Base-by-base conservation (phyloP, 1,140 invertebrate genomes). In the Phortica variegata region DNA sequence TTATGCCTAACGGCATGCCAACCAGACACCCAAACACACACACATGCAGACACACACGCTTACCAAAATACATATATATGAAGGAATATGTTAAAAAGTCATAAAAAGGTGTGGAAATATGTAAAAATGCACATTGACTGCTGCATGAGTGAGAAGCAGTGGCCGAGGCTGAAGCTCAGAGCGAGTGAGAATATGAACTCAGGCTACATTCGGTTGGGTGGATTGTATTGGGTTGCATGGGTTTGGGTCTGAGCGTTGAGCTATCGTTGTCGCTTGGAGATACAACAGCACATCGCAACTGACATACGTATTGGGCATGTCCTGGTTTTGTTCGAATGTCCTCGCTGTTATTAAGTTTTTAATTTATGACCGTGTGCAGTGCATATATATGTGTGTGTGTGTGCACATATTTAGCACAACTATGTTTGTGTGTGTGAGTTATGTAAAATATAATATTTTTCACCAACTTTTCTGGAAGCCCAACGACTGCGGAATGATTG, bases 301-400 rank as follows among this genome's bases (percentile, higher is more conserved):
- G 54, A 56, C 63, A 57, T 60, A 34, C 32, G 32, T 34, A 68
- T 68, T 66, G 63, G 63, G 60, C 63, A 66, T 66, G 63, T 66
- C 63, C 63, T 60, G 63, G 60, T 60, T 58, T 43, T 46, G 47
- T 45, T 34, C 56, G 39, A 49, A 45, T 61, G 58, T 39, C 55
- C 34, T 51, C 52, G 32, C 50, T 49, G 65, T 70, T 70, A 70
- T 70, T 71, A 71, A 71, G 61, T 66, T 66, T 71, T 71, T 66
- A 71, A 71, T 71, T 71, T 71, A 71, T 71, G 61, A 39, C 54
- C 52, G 63, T 68, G 65, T 63, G 65, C 65, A 54, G 58, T 60
- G 59, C 49, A 61, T 20, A 44, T 33, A 33, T 32, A 31, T 26
- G 23, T 6, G 23, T 26, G 23, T 26, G 23, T 26, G 5, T 26